Evolutionary conservation across 2,797 vertebrate species (phyloP).

Genomic region (Lycodopsis pacificus): DNA sequence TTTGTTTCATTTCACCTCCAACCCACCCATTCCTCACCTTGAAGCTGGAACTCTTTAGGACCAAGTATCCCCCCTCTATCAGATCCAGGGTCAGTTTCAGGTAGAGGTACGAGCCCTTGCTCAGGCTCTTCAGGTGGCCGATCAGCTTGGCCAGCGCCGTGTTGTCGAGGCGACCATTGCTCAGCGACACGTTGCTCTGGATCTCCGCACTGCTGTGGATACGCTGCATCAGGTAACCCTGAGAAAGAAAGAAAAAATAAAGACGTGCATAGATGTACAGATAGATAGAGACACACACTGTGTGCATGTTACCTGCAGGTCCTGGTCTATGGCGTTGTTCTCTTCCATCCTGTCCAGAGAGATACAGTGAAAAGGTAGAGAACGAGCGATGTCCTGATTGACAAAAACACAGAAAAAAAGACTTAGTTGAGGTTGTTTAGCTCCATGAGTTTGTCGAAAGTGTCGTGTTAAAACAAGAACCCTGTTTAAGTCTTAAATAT

Average conservation of each 20-base stretch:
- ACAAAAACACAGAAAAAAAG: background rate
- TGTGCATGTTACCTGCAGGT: constrained; percentile 86
- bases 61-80: constrained; percentile 96
- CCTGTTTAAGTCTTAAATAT: background rate
- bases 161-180: constrained; percentile 95
- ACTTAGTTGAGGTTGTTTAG: background rate
- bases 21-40: constrained; percentile 78
- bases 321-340: constrained; percentile 94
- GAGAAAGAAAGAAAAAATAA: background rate
- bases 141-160: constrained; percentile 92
- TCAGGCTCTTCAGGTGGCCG: constrained; percentile 95
- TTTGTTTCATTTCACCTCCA: background rate
- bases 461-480: background rate
- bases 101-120: constrained; percentile 96
- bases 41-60: constrained; percentile 98
- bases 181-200: constrained; percentile 96
- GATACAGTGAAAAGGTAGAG: constrained; percentile 95
- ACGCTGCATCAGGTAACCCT: constrained; percentile 93
- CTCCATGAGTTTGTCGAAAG: background rate
- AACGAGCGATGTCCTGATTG: constrained; percentile 91
- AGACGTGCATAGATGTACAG: background rate
- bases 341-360: constrained; percentile 94
- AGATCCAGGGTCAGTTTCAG: constrained; percentile 98
- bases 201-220: constrained; percentile 96
- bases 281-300: background rate